phyloP scores from a whole-genome alignment of 1,140 invertebrate genomes.

The Heliconius nattereri region DNA sequence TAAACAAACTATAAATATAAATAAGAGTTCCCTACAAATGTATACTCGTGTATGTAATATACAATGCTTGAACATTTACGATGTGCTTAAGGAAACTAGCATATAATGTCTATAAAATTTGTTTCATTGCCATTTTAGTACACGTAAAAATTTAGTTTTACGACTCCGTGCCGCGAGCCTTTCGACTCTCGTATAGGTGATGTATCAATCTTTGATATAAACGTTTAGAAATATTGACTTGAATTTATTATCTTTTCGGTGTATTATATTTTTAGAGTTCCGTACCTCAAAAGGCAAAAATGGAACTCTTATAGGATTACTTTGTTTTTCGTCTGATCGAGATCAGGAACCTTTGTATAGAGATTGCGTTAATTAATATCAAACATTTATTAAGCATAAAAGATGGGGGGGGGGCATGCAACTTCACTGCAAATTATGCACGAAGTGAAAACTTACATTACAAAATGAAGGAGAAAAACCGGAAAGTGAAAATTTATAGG shows the following conservation, averaged over 20 bases:
- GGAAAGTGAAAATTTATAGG: too few species aligned
- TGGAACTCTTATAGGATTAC: too few species aligned
- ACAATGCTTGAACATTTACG: conserved; percentile 47
- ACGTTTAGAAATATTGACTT: not conserved
- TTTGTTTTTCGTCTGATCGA: too few species aligned
- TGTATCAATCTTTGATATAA: conserved; percentile 4
- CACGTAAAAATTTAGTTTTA: conserved; percentile 60
- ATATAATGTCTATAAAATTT: conserved; percentile 52
- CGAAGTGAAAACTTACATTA: too few species aligned
- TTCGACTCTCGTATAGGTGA: not conserved
- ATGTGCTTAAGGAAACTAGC: conserved; percentile 51
- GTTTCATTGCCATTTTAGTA: conserved; percentile 56
- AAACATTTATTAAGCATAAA: too few species aligned
- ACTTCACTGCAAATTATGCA: too few species aligned
- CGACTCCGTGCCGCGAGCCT: conserved; percentile 34
- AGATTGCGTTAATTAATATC: too few species aligned
- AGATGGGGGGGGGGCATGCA: too few species aligned
- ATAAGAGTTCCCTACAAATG: not conserved
- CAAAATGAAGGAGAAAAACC: not conserved
- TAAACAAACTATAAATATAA: too few species aligned
- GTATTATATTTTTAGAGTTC: too few species aligned
- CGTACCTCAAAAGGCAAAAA: too few species aligned
- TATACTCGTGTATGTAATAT: conserved; percentile 7
- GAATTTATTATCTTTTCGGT: not conserved
- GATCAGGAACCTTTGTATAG: too few species aligned